Evolutionary conservation across 2,888 invertebrate genomes (phyloP).

Genomic region (Euzophera pinguis): DNA sequence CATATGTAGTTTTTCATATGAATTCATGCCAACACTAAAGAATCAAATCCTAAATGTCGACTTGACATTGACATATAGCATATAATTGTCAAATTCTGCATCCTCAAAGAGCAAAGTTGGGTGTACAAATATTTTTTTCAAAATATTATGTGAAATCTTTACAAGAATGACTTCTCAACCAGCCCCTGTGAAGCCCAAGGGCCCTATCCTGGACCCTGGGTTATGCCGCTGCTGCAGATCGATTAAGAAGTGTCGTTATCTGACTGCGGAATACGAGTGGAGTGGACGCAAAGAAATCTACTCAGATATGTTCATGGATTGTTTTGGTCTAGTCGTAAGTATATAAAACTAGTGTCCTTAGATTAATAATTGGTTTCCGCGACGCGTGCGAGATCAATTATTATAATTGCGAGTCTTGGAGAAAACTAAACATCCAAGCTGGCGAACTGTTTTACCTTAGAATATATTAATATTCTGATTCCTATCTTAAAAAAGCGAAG

Average conservation of each 20-base stretch:
- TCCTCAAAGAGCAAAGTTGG: background rate
- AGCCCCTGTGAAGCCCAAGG: background rate
- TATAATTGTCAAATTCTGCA: background rate
- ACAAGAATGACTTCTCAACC: constrained; percentile 5
- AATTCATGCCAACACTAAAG: no score
- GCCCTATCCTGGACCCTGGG: constrained; percentile 31
- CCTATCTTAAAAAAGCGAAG: no score
- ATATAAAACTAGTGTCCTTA: no score
- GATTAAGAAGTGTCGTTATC: constrained; percentile 40
- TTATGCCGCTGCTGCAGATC: constrained; percentile 43
- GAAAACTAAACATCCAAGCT: no score
- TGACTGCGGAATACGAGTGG: constrained; percentile 44
- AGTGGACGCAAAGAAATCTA: constrained; percentile 42
- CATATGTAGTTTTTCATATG: no score
- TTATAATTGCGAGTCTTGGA: no score
- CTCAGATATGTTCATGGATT: constrained; percentile 45
- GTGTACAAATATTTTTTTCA: background rate
- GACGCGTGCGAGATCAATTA: no score
- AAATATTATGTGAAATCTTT: constrained; percentile 1
- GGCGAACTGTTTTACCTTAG: no score
- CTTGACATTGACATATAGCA: no score
- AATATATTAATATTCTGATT: no score
- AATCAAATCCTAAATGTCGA: no score
- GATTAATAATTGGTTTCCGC: no score
- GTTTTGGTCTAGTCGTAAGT: constrained; percentile 44